Evolutionary conservation across 2,797 vertebrate genomes (phyloP), one percentile per base, ranked within the genome.

Genomic region (Mus minutoides): DNA sequence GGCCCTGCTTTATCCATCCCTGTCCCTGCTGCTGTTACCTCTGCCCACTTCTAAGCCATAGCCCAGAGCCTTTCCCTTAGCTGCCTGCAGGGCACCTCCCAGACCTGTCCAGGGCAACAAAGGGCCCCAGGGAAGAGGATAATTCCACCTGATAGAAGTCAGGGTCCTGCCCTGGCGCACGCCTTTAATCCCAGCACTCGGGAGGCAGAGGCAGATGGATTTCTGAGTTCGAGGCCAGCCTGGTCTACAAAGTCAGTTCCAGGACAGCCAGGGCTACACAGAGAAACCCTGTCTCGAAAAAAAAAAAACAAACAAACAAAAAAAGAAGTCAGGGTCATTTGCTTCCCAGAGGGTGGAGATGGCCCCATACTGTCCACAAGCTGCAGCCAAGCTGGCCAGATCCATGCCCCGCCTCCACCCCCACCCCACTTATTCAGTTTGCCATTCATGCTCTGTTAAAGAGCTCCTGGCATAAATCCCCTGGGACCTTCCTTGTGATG

Each of bases 401-500:
- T 34, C 6, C 43, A 24, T 22, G 49, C 31, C 6, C 17, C 31
- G 13, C n/a, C 17, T 12, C 22, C 31, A 17, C n/a, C 17, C 24
- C 22, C 40, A 14, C 24, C 40, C 40, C 67, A n/a, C 34, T 19
- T 17, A n/a, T 71, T 60, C 17, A 26, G 64, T n/a, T 76, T 43
- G 17, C 2, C 19, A 46, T 22, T 83, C 83, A n/a, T 60, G 82
- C n/a, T 49, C 64, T 31, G 9, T 10, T n/a, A 34, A 17, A 54
- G 56, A 89, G 24, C 21, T 52, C 62, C 43, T 17, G 34, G 1
- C 22, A 9, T 56, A 22, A 22, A 17, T 88, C 76, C 34, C 54
- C 21, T 16, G 11, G 77, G 13, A 91, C 52, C 31, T 17, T 43
- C n/a, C 46, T 0, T 3, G 40, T 52, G 56, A 52, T 54, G 58